phyloP scores from a whole-genome alignment of 2,797 vertebrate species.

The Brachyrhaphis roseni region DNA sequence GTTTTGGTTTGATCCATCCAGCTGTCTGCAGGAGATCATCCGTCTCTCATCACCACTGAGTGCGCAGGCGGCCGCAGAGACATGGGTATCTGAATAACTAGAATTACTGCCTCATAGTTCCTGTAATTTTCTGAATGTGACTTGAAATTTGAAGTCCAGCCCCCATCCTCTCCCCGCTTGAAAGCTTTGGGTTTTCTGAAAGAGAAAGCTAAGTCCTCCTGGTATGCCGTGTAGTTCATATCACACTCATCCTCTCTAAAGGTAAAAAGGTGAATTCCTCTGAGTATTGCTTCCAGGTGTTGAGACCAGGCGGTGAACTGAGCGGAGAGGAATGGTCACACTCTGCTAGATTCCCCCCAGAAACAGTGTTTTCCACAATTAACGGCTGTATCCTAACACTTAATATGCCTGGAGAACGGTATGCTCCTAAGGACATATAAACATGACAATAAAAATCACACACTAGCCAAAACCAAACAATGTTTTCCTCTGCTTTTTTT shows the following conservation, averaged over 20 bases:
- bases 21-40: not conserved
- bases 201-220: slow-evolving; percentile 58
- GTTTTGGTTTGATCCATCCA: not conserved
- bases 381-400: not conserved
- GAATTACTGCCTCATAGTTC: slow-evolving; percentile 5
- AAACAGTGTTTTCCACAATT: slow-evolving; percentile 7
- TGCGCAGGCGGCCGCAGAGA: not conserved
- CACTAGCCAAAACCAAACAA: not conserved
- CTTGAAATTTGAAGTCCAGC: slow-evolving; percentile 42
- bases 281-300: slow-evolving; percentile 50
- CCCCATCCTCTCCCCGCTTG: slow-evolving; percentile 18
- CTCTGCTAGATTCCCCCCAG: not conserved
- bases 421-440: not conserved
- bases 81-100: not conserved
- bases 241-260: slow-evolving; percentile 45
- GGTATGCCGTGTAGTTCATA: slow-evolving; percentile 58
- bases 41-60: not conserved
- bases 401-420: not conserved
- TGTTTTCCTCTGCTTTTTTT: not conserved
- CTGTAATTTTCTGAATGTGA: slow-evolving; percentile 18
- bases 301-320: slow-evolving; percentile 2
- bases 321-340: slow-evolving; percentile 16
- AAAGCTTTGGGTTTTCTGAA: slow-evolving; percentile 37
- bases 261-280: slow-evolving; percentile 55
- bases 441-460: slow-evolving; percentile 2